phyloP scores from a whole-genome alignment of 2,888 invertebrate species.

The Chrysotoxum bicinctum region DNA sequence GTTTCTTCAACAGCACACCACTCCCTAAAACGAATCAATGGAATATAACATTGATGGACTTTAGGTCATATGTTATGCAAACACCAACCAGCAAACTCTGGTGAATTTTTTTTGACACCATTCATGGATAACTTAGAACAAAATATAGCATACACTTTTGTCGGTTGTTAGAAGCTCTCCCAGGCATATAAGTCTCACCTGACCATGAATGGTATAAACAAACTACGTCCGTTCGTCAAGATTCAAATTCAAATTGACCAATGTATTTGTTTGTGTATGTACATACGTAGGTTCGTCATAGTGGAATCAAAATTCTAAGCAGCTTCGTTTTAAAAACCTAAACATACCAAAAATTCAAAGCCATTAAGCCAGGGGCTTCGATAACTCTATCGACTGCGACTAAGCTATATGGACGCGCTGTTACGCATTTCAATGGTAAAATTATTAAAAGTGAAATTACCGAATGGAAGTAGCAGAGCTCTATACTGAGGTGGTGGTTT shows the following conservation, averaged over 20 bases:
- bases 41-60: constrained; percentile 22
- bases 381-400: constrained; percentile 13
- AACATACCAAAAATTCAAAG: constrained; percentile 56
- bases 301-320: constrained; percentile 58
- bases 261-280: neutral
- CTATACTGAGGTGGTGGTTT: constrained; percentile 6
- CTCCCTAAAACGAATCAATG: constrained; percentile 26
- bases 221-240: constrained; percentile 46
- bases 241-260: constrained; percentile 42
- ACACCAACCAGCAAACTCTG: neutral
- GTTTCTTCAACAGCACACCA: constrained; percentile 26
- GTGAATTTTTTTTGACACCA: neutral
- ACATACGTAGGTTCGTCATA: constrained; percentile 43
- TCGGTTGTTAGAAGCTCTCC: neutral
- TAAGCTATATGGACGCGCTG: constrained; percentile 18
- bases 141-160: neutral
- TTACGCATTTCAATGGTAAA: constrained; percentile 66
- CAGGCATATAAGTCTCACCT: constrained; percentile 28
- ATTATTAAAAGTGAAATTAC: constrained; percentile 72
- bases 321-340: constrained; percentile 38
- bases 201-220: constrained; percentile 62
- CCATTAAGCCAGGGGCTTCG: constrained; percentile 39
- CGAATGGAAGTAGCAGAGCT: constrained; percentile 19
- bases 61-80: constrained; percentile 31
- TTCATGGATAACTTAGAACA: constrained; percentile 28